Evolutionary conservation across 2,113 vertebrate genomes (phyloP).

Genomic region (Tenebrosternarchus preto): DNA sequence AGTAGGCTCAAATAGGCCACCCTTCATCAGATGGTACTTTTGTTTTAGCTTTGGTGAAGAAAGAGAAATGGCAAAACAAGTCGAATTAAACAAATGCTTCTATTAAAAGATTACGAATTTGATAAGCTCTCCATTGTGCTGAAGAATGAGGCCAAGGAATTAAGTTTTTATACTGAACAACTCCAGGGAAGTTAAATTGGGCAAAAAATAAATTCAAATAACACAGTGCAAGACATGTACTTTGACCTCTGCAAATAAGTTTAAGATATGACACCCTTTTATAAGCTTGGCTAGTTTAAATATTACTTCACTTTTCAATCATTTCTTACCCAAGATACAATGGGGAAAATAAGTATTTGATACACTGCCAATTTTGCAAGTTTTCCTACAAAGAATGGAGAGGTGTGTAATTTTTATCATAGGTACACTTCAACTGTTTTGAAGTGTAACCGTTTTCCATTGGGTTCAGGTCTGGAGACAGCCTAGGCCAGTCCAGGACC

Average conservation of each 20-base stretch:
- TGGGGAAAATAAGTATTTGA: no score
- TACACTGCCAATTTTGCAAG: no score
- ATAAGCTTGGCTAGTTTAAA: background rate
- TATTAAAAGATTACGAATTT: background rate
- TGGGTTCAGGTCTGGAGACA: no score
- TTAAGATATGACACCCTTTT: background rate
- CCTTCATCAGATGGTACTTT: background rate
- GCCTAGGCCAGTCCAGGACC: no score
- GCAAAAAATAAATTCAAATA: background rate
- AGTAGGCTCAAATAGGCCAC: no score
- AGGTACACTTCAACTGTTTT: background rate
- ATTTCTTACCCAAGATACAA: no score
- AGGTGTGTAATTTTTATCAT: no score
- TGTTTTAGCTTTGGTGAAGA: background rate
- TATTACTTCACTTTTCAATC: background rate
- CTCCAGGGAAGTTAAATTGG: background rate
- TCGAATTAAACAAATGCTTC: no score
- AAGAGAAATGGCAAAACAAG: no score
- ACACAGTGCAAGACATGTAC: background rate
- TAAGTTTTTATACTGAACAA: background rate
- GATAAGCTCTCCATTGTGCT: background rate
- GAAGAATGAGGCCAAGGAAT: background rate
- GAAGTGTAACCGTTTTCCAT: no score
- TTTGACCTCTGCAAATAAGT: conserved; percentile 10
- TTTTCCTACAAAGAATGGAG: no score